Evolutionary conservation across 2,113 vertebrate genomes (phyloP).

Genomic region (Tretioscincus oriximinensis): DNA sequence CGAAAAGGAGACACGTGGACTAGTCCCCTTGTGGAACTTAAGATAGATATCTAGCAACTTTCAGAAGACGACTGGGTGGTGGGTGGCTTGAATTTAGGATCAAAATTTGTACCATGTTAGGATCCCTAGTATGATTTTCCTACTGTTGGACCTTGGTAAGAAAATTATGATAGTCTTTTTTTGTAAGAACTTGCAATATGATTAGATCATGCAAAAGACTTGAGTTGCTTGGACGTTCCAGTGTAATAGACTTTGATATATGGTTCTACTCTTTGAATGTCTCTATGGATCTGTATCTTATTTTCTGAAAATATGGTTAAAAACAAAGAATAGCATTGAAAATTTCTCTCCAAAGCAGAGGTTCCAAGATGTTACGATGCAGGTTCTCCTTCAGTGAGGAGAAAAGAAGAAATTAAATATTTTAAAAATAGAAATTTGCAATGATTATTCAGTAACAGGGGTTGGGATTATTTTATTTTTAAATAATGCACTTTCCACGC

Average conservation of each 20-base stretch:
- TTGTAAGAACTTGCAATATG: conserved; percentile 25
- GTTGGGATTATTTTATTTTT: background rate
- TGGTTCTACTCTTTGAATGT: background rate
- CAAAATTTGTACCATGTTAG: conserved; percentile 16
- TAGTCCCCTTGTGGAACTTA: conserved; percentile 50
- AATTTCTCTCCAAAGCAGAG: background rate
- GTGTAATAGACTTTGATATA: conserved; percentile 2
- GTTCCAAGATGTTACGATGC: background rate
- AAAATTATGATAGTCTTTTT: conserved; percentile 31
- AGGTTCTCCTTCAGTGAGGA: background rate
- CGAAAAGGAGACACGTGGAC: conserved; percentile 41
- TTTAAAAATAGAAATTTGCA: background rate
- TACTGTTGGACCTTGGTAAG: conserved; percentile 14
- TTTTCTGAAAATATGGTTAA: conserved; percentile 11
- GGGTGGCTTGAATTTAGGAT: conserved; percentile 15
- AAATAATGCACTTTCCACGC: background rate
- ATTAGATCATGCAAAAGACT: conserved; percentile 23
- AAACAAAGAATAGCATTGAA: background rate
- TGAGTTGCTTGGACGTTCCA: background rate
- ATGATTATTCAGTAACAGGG: background rate
- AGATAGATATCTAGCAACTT: conserved; percentile 33
- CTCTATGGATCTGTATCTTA: conserved; percentile 1
- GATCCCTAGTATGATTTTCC: background rate
- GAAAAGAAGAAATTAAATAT: background rate
- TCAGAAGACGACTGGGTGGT: conserved; percentile 14